phyloP scores from a whole-genome alignment of 2,113 vertebrate species.

The Aleadryas rufinucha region DNA sequence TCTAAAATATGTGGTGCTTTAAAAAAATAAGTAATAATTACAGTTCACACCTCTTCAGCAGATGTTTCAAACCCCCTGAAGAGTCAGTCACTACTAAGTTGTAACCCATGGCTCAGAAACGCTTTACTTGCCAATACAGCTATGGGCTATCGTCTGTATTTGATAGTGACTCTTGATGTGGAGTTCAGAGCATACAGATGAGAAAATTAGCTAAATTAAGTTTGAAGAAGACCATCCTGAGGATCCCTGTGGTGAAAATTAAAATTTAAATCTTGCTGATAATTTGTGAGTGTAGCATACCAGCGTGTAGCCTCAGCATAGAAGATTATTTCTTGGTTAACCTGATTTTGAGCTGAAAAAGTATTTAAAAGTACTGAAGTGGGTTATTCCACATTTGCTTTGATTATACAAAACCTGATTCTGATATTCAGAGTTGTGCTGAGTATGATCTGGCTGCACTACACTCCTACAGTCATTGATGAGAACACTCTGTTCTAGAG shows the following conservation, averaged over 20 bases:
- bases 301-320: neutral
- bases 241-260: neutral
- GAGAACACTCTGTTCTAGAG: neutral
- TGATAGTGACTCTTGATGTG: neutral
- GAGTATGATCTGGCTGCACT: neutral
- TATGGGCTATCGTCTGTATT: neutral
- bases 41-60: neutral
- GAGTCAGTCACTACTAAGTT: neutral
- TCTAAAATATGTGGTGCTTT: neutral
- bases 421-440: neutral
- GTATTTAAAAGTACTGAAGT: neutral
- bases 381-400: neutral
- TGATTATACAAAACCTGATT: neutral
- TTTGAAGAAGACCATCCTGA: neutral
- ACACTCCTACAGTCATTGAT: neutral
- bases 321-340: neutral
- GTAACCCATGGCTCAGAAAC: neutral
- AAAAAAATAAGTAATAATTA: neutral
- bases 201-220: neutral
- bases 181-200: neutral
- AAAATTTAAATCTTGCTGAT: neutral
- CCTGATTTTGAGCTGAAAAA: neutral
- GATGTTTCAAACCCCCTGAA: neutral
- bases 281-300: neutral
- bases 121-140: neutral